These are phyloP conservation scores for Lutraria lutraria DNA, from an alignment of 2,888 invertebrate species.

Conservation along the genomic window DNA sequence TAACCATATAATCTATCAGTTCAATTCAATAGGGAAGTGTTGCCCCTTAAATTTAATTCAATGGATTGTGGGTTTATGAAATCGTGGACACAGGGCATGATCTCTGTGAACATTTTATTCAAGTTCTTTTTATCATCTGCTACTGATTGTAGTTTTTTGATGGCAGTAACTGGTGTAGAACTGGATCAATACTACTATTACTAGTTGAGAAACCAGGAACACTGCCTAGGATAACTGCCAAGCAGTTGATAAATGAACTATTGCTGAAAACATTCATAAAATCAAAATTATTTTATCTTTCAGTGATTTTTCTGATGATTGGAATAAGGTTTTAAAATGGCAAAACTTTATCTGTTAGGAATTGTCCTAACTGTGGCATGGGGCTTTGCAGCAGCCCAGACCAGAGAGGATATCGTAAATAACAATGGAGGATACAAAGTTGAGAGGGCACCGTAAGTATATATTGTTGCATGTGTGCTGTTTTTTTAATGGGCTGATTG, in stretches of 20 bases:
- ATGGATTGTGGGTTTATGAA: no score
- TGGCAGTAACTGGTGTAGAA: no score
- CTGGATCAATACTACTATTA: no score
- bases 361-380: conserved; percentile 57
- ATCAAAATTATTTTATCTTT: background rate
- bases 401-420: conserved; percentile 70
- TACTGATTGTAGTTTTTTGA: no score
- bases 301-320: conserved; percentile 23
- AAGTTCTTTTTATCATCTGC: no score
- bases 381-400: conserved; percentile 65
- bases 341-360: conserved; percentile 51
- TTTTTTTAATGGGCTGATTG: background rate
- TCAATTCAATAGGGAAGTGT: no score
- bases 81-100: no score
- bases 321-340: background rate
- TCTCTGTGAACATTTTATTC: no score
- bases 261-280: background rate
- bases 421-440: conserved; percentile 76
- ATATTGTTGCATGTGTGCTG: background rate
- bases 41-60: no score
- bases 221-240: background rate
- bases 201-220: no score
- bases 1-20: no score
- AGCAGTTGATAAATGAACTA: background rate
- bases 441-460: conserved; percentile 79